Conservation (phyloP, 2,113 vertebrate species). For the Apteryx mantelli region DNA sequence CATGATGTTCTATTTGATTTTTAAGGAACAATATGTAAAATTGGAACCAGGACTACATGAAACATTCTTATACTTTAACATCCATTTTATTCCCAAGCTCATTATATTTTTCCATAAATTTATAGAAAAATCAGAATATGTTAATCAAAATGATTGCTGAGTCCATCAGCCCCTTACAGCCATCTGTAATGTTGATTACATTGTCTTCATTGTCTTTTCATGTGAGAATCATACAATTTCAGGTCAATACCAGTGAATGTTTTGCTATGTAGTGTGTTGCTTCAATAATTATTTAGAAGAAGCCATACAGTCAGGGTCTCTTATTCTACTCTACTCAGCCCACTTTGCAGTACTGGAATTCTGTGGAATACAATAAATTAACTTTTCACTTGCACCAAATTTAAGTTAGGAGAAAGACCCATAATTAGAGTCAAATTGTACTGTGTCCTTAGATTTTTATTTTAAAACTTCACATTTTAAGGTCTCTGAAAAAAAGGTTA, state of each 20-base stretch:
- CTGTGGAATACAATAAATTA: not conserved
- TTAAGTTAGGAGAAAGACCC: not conserved
- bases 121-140: not conserved
- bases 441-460: not conserved
- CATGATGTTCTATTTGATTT: not conserved
- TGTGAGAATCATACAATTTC: not conserved
- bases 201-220: not conserved
- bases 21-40: not conserved
- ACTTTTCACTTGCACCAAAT: not conserved
- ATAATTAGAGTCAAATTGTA: not conserved
- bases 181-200: not conserved
- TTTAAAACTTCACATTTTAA: not conserved
- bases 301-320: not conserved
- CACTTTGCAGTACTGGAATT: not conserved
- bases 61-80: not conserved
- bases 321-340: not conserved
- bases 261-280: not conserved
- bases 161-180: not conserved
- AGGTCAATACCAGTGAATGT: not conserved
- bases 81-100: not conserved
- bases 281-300: not conserved
- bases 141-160: not conserved
- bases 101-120: not conserved
- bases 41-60: not conserved
- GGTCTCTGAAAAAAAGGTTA: not conserved